Conservation (phyloP, 37 sponge, comb jelly and placozoan genomes). For the Hormiphora californensis region DNA sequence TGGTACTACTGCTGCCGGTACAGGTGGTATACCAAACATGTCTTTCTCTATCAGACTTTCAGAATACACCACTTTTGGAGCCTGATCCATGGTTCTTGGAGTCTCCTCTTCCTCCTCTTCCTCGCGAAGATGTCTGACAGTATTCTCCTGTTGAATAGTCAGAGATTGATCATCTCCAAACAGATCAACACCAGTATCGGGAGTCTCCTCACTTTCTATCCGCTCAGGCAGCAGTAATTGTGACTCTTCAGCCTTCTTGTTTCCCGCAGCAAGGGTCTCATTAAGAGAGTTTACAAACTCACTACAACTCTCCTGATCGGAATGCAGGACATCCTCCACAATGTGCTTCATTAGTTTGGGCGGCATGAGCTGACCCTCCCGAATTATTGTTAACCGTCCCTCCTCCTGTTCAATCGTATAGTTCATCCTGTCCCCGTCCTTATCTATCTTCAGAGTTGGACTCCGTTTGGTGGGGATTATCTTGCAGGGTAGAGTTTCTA, state of each 20-base stretch:
- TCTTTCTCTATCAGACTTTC: constrained; percentile 7
- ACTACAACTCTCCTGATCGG: constrained; percentile 4
- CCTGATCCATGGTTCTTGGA: neutral
- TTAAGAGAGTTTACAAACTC: neutral
- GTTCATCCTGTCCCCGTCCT: constrained; percentile 1
- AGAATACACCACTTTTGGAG: no score
- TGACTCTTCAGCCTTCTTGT: no score
- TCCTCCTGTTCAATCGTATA: constrained; percentile 31
- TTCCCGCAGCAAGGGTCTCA: no score
- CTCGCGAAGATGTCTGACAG: no score
- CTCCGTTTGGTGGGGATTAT: neutral
- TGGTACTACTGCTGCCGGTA: neutral
- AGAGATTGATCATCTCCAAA: neutral
- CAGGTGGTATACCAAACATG: neutral
- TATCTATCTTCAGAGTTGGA: constrained; percentile 24
- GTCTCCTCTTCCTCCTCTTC: no score
- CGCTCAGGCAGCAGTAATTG: no score
- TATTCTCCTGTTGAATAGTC: no score
- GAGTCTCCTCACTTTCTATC: neutral
- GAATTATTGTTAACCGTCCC: constrained; percentile 29
- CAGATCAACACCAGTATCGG: no score
- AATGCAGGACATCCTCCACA: neutral
- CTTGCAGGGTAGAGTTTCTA: neutral
- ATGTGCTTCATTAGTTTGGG: constrained; percentile 53
- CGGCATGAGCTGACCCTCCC: neutral